phyloP scores from a whole-genome alignment of 2,797 vertebrate genomes.

The Lacerta agilis region DNA sequence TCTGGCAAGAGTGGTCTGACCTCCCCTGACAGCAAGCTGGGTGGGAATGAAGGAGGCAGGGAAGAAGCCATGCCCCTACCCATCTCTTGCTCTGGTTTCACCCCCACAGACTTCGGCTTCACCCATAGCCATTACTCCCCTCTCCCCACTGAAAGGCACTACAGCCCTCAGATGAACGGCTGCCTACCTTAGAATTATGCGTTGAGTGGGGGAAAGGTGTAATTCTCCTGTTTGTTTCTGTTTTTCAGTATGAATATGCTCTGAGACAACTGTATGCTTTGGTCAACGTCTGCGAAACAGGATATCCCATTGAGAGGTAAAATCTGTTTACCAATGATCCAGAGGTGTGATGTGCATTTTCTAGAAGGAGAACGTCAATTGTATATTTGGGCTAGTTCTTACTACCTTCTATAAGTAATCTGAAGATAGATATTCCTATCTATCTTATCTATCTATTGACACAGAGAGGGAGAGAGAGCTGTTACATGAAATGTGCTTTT shows the following conservation, averaged over 20 bases:
- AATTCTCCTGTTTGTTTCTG: conserved; percentile 34
- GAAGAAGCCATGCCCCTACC: not conserved
- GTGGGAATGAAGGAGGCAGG: not conserved
- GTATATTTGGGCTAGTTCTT: not conserved
- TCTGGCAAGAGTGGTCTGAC: not conserved
- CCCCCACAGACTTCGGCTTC: not conserved
- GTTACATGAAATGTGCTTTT: conserved; percentile 26
- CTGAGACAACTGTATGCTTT: conserved; percentile 90
- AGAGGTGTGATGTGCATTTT: not conserved
- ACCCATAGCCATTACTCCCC: not conserved
- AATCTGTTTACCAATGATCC: accelerated
- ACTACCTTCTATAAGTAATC: not conserved
- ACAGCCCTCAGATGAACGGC: not conserved
- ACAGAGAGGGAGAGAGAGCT: not conserved
- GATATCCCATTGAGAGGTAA: conserved; percentile 86
- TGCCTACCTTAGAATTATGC: not conserved
- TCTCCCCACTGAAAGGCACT: too few species aligned
- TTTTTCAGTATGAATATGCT: conserved; percentile 91
- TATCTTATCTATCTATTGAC: too few species aligned
- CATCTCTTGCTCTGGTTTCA: not conserved
- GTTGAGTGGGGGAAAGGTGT: not conserved
- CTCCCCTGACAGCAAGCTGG: not conserved
- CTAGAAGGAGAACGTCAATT: not conserved
- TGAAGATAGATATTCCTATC: too few species aligned
- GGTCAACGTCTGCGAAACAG: conserved; percentile 91